Percentiles rank a stretch among this genome's conserved stretches.
phyloP scores from a whole-genome alignment of 2,797 vertebrate species.

The Rhinoraja longicauda region DNA sequence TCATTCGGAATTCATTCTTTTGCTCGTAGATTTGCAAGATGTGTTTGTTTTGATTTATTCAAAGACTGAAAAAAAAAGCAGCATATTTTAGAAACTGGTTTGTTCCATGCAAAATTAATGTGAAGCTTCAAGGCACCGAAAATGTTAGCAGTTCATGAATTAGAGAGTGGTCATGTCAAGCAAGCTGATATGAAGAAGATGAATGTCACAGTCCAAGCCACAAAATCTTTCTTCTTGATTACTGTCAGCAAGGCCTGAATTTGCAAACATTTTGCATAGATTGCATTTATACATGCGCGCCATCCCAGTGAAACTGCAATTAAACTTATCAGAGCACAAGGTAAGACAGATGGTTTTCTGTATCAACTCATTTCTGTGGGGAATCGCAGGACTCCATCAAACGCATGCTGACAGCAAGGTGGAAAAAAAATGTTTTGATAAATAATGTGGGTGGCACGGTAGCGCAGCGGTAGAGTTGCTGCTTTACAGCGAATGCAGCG shows the following conservation, averaged over 20 bases:
- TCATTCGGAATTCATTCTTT: slow-evolving; percentile 19
- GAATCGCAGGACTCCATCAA: slow-evolving; percentile 9
- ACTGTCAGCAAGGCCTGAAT: slow-evolving; percentile 20
- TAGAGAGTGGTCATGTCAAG: not conserved
- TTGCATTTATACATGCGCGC: slow-evolving; percentile 19
- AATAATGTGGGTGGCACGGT: not conserved
- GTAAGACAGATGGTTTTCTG: slow-evolving; percentile 18
- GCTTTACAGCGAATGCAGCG: too few species aligned
- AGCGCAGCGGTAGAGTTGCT: too few species aligned
- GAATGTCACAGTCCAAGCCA: not conserved
- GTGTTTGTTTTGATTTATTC: slow-evolving; percentile 33
- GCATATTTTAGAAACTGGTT: not conserved
- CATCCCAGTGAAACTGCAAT: slow-evolving; percentile 20
- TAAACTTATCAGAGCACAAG: not conserved
- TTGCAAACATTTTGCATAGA: slow-evolving; percentile 21
- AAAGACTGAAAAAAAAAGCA: slow-evolving; percentile 6
- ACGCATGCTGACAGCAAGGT: not conserved
- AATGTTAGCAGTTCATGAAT: slow-evolving; percentile 19
- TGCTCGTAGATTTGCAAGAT: not conserved
- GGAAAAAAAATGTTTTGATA: not conserved
- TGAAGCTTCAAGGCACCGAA: not conserved
- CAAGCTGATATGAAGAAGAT: not conserved
- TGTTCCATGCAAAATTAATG: slow-evolving; percentile 27
- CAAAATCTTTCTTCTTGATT: not conserved
- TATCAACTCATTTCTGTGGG: not conserved